Conservation (phyloP, 2,113 vertebrate genomes). For the Morone chrysops region DNA sequence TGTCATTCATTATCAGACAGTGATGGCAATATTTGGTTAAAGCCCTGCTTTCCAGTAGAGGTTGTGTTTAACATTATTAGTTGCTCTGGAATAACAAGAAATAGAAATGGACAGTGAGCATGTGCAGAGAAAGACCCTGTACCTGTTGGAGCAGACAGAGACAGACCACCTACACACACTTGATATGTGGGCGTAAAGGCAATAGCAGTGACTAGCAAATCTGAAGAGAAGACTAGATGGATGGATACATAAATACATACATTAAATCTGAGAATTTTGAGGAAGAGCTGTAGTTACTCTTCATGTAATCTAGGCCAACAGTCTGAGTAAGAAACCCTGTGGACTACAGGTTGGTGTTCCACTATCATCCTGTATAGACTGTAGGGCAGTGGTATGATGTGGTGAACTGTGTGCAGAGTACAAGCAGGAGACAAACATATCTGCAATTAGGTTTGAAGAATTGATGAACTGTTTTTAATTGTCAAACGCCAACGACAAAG, state of each 20-base stretch:
- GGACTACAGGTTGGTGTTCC: neutral
- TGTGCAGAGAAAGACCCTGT: conserved; percentile 40
- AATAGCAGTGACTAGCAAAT: conserved; percentile 20
- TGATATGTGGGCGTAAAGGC: conserved; percentile 55
- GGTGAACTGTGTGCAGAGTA: too few species aligned
- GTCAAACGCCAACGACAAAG: neutral
- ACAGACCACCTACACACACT: conserved; percentile 54
- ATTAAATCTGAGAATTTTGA: conserved; percentile 1
- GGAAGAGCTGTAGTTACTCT: conserved; percentile 11
- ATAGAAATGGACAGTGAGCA: conserved; percentile 8
- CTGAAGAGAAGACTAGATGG: conserved; percentile 18
- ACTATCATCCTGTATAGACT: conserved; percentile 2
- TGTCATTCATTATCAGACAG: conserved; percentile 1
- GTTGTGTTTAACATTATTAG: neutral
- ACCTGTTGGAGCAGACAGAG: conserved; percentile 60
- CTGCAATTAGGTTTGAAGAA: neutral
- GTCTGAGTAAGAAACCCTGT: conserved; percentile 4
- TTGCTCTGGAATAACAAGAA: neutral
- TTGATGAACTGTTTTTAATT: neutral
- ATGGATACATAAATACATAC: neutral
- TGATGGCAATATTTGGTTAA: conserved; percentile 4
- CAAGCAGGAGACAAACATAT: neutral
- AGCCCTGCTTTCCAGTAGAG: neutral
- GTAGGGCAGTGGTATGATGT: neutral
- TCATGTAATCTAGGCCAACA: conserved; percentile 12